Conservation (phyloP, 2,797 vertebrate species). For the Vireo griseus region DNA sequence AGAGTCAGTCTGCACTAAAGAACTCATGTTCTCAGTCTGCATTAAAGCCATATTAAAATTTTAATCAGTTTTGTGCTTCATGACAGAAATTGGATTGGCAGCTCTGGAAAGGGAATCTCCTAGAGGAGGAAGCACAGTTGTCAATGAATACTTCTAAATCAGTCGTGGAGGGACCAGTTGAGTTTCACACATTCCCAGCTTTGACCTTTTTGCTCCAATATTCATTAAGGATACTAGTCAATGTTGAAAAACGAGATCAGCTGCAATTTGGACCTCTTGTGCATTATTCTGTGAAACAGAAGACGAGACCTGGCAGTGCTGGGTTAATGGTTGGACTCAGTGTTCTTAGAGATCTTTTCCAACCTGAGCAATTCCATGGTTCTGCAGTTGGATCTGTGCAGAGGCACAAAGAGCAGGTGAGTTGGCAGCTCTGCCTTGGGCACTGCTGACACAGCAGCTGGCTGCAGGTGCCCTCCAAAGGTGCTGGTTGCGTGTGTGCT, state of each 20-base stretch:
- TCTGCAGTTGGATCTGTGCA: not conserved
- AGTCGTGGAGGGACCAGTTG: not conserved
- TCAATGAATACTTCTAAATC: not conserved
- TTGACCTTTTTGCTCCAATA: not conserved
- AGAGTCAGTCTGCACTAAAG: not conserved
- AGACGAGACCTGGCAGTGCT: not conserved
- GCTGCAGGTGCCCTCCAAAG: rapidly evolving
- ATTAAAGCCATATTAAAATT: not conserved
- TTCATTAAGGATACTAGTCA: not conserved
- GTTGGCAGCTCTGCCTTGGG: not conserved
- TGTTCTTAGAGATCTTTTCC: not conserved
- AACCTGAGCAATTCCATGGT: rapidly evolving
- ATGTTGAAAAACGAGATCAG: not conserved
- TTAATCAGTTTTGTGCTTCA: not conserved
- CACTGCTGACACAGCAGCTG: not conserved
- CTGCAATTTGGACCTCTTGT: not conserved
- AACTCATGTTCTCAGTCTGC: not conserved
- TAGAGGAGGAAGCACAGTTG: not conserved
- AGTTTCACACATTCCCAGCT: not conserved
- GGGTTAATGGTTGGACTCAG: not conserved
- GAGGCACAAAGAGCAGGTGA: not conserved
- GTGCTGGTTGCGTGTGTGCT: not conserved
- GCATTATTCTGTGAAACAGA: not conserved
- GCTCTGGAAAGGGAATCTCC: not conserved
- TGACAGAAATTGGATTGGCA: not conserved